phyloP scores from a whole-genome alignment of 2,797 vertebrate genomes.

The Alcedo atthis region DNA sequence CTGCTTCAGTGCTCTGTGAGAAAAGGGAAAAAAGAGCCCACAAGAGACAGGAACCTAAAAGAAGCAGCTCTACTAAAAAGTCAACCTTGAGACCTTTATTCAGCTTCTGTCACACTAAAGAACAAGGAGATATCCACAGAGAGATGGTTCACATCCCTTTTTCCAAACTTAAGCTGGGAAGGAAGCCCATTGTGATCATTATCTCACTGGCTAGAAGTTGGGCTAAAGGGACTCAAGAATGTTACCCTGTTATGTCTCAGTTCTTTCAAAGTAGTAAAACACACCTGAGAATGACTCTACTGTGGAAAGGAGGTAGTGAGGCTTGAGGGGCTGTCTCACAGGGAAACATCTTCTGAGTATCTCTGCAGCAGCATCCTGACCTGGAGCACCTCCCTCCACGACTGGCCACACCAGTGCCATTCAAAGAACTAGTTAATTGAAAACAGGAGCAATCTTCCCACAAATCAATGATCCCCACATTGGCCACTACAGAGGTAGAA shows the following conservation, averaged over 20 bases:
- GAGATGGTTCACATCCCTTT: neutral
- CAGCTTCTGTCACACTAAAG: neutral
- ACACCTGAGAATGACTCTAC: neutral
- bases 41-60: neutral
- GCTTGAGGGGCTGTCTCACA: neutral
- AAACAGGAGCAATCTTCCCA: neutral
- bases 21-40: neutral
- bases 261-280: neutral
- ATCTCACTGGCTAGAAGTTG: neutral
- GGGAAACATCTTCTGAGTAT: neutral
- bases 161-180: neutral
- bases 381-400: neutral
- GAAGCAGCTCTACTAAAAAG: neutral
- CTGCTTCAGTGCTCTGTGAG: neutral
- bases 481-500: neutral
- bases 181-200: neutral
- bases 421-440: neutral
- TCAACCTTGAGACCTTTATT: neutral
- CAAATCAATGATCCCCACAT: neutral
- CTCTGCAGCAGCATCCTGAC: neutral
- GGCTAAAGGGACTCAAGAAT: neutral
- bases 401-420: rapidly evolving
- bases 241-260: neutral
- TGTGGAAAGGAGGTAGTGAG: neutral
- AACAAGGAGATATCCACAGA: neutral